phyloP scores from a whole-genome alignment of 1,140 invertebrate genomes.

The Sipha flava region DNA sequence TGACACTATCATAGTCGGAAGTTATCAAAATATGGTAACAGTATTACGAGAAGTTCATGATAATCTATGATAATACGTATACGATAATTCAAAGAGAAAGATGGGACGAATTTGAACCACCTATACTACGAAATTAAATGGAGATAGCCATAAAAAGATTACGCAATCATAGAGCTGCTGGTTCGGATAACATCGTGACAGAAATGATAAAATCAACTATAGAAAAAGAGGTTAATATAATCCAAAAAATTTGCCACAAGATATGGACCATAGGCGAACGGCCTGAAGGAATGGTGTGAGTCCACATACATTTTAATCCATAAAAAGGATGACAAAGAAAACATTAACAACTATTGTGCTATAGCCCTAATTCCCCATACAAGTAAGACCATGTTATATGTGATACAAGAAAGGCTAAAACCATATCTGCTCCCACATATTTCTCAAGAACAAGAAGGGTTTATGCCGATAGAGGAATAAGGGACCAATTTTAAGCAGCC shows the following conservation, averaged over 20 bases:
- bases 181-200: not conserved
- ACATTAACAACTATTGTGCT: constrained; percentile 40
- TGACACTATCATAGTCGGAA: too few species aligned
- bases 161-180: not conserved
- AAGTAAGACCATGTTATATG: not conserved
- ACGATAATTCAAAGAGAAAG: too few species aligned
- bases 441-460: constrained; percentile 8
- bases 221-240: not conserved
- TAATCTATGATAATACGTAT: too few species aligned
- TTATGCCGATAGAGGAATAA: constrained; percentile 1
- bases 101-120: too few species aligned
- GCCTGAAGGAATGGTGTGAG: constrained; percentile 36
- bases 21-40: too few species aligned
- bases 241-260: not conserved
- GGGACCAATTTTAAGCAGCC: not conserved
- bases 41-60: too few species aligned
- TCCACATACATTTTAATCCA: constrained; percentile 36
- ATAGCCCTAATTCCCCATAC: constrained; percentile 33
- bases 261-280: constrained; percentile 34
- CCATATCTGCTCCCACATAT: not conserved
- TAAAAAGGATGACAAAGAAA: constrained; percentile 38
- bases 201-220: not conserved
- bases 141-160: not conserved
- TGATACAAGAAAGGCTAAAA: not conserved
- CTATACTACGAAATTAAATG: too few species aligned